Percentiles rank a stretch among this genome's conserved stretches.
These are phyloP conservation scores for Cecropterus lyciades DNA, from an alignment of 1,140 invertebrate species.

Conservation along the genomic window DNA sequence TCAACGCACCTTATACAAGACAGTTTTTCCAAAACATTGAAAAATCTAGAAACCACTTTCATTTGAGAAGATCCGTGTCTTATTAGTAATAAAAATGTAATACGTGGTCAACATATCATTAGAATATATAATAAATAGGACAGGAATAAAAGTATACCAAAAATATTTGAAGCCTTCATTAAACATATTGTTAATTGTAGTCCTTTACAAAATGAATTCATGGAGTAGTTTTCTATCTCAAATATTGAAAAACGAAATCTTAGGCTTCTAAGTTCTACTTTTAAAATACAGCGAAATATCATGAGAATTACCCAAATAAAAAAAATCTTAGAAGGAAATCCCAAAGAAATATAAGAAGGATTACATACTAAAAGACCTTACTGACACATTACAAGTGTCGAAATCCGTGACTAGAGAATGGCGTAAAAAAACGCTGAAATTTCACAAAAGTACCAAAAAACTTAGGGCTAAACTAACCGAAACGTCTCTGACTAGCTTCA, in stretches of 20 bases:
- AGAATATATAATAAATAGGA: not conserved
- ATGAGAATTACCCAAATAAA: not conserved
- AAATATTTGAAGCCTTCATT: not conserved
- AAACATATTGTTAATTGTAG: not conserved
- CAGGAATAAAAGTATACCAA: not conserved
- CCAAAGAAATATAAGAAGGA: not conserved
- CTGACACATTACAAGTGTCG: slow-evolving; percentile 55
- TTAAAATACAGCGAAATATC: not conserved
- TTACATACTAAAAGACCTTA: slow-evolving; percentile 37
- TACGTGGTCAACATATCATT: not conserved
- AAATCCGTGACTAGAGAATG: slow-evolving; percentile 69
- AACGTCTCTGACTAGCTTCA: slow-evolving; percentile 77
- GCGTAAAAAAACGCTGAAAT: slow-evolving; percentile 59
- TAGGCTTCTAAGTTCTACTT: not conserved
- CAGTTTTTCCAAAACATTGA: not conserved
- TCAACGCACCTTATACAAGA: not conserved
- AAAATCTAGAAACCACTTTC: not conserved
- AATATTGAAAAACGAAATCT: not conserved
- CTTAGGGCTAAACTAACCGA: slow-evolving; percentile 65
- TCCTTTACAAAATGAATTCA: not conserved
- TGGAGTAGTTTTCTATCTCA: not conserved
- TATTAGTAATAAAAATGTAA: not conserved
- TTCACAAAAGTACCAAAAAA: slow-evolving; percentile 47
- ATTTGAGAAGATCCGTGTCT: not conserved
- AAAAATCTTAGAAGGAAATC: not conserved